Conservation (phyloP, 1,140 invertebrate genomes). For the Agraylea sexmaculata region DNA sequence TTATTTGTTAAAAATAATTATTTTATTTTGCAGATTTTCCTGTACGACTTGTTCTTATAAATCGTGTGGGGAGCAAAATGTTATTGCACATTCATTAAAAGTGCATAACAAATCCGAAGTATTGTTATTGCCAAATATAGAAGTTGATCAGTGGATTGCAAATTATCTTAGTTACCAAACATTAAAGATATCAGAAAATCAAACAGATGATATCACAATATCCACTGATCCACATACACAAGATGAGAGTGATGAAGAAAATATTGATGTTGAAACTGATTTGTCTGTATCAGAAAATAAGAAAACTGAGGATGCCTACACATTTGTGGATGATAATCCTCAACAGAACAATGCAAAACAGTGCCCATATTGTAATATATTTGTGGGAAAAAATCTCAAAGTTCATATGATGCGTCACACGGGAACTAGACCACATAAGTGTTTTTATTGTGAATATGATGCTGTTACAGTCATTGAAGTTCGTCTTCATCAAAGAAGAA, state of each 20-base stretch:
- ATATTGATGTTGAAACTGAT: background rate
- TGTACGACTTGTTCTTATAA: constrained; percentile 15
- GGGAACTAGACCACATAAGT: constrained; percentile 11
- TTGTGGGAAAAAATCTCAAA: background rate
- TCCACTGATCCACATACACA: background rate
- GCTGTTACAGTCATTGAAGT: constrained; percentile 6
- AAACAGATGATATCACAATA: constrained; percentile 4
- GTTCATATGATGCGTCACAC: constrained; percentile 10
- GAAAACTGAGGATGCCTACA: background rate
- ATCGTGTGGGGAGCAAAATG: constrained; percentile 9
- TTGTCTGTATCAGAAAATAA: background rate
- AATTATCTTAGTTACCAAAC: too few relatives aligned
- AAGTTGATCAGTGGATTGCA: constrained; percentile 10
- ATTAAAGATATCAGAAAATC: too few relatives aligned
- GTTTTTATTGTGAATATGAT: constrained; percentile 9
- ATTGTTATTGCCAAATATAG: background rate
- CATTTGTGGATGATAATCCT: background rate
- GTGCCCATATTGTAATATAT: constrained; percentile 11
- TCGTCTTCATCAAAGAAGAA: background rate
- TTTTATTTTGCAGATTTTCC: constrained; percentile 11
- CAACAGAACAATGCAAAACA: background rate
- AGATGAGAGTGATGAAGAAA: background rate
- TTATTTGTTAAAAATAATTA: too few relatives aligned
- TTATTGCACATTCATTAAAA: constrained; percentile 8
- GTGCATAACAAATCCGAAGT: constrained; percentile 4